phyloP scores from a whole-genome alignment of 2,888 invertebrate species.

The Campoletis raptor region DNA sequence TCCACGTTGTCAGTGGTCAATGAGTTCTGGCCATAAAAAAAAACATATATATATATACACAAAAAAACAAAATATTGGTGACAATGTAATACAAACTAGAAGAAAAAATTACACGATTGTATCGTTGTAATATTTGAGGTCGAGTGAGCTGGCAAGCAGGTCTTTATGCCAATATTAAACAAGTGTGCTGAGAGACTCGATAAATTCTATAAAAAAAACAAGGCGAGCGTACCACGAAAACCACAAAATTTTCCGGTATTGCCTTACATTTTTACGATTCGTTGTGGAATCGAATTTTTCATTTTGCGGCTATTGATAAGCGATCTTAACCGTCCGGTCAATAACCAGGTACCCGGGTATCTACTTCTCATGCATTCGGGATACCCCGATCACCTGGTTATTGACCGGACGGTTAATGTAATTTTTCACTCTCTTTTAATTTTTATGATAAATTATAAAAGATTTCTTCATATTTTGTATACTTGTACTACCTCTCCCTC shows the following conservation, averaged over 20 bases:
- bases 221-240: not conserved
- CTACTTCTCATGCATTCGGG: too few species aligned
- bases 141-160: conserved; percentile 5
- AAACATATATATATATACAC: not conserved
- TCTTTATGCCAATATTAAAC: conserved; percentile 15
- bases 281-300: conserved; percentile 7
- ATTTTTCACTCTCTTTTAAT: conserved; percentile 24
- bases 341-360: too few species aligned
- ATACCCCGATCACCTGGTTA: too few species aligned
- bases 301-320: not conserved
- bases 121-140: conserved; percentile 38
- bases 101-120: conserved; percentile 24
- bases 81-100: conserved; percentile 13
- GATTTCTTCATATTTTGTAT: conserved; percentile 37
- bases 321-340: too few species aligned
- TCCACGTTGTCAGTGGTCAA: not conserved
- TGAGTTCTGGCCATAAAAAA: not conserved
- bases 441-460: not conserved
- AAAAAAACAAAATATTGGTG: conserved; percentile 20
- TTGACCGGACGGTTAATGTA: too few species aligned
- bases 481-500: conserved; percentile 50
- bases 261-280: conserved; percentile 25
- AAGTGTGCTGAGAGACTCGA: not conserved
- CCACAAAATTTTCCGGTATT: not conserved
- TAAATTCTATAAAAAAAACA: conserved; percentile 1